phyloP scores from a whole-genome alignment of 2,113 vertebrate species.

The Echinops telfairi region DNA sequence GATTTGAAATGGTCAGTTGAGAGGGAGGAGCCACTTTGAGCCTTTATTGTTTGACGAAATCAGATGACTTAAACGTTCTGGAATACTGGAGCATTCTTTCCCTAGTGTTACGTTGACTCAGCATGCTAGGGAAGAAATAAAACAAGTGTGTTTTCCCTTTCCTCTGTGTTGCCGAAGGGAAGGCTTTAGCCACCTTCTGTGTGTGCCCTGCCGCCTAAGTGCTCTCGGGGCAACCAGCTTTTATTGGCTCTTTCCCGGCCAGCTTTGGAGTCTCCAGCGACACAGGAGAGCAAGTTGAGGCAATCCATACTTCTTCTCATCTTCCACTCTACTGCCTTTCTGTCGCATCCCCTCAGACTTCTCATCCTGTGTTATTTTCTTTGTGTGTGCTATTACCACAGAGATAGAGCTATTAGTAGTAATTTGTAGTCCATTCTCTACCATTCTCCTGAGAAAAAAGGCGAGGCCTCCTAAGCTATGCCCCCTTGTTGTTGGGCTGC shows the following conservation, averaged over 20 bases:
- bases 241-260: not conserved
- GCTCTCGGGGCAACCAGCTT: not conserved
- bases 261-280: not conserved
- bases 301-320: not conserved
- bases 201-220: not conserved
- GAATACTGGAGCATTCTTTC: not conserved
- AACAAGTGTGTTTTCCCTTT: not conserved
- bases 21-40: constrained; percentile 3
- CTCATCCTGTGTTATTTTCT: not conserved
- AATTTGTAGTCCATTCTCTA: not conserved
- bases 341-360: not conserved
- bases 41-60: not conserved
- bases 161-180: not conserved
- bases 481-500: not conserved
- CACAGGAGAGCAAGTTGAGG: not conserved
- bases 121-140: not conserved
- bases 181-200: not conserved
- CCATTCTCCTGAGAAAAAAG: not conserved
- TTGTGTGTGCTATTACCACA: not conserved
- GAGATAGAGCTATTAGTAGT: not conserved
- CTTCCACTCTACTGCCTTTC: not conserved
- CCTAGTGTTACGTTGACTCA: not conserved
- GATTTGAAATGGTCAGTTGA: not conserved
- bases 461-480: not conserved
- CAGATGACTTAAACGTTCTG: not conserved